Evolutionary conservation across 1,140 invertebrate genomes (phyloP).

Genomic region (Ceratosolen solmsi): DNA sequence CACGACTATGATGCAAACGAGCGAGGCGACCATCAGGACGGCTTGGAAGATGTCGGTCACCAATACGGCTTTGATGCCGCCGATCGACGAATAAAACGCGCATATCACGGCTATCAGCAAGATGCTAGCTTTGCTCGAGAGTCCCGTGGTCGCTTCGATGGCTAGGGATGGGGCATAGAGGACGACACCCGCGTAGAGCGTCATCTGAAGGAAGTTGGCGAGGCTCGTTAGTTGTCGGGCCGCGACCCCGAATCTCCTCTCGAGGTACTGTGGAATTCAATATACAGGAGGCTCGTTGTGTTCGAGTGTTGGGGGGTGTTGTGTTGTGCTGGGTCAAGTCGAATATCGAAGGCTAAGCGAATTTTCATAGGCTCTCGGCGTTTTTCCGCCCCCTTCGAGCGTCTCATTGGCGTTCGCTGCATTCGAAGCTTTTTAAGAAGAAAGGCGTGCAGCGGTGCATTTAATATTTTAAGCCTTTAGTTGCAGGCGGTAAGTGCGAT

Average conservation of each 20-base stretch:
- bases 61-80: conserved; percentile 92
- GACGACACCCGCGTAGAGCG: conserved; percentile 94
- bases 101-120: conserved; percentile 85
- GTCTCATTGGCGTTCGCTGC: too few relatives aligned
- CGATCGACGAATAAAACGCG: conserved; percentile 91
- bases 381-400: too few relatives aligned
- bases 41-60: conserved; percentile 90
- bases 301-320: too few relatives aligned
- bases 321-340: too few relatives aligned
- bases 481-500: too few relatives aligned
- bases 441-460: too few relatives aligned
- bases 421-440: too few relatives aligned
- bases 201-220: conserved; percentile 86
- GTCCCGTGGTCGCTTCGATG: conserved; percentile 89
- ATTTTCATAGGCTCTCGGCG: too few relatives aligned
- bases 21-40: conserved; percentile 81
- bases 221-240: conserved; percentile 82
- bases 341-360: too few relatives aligned
- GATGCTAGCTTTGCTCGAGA: conserved; percentile 84
- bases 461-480: too few relatives aligned
- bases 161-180: conserved; percentile 94
- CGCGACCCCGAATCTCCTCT: conserved; percentile 82
- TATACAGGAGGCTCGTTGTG: too few relatives aligned
- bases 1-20: conserved; percentile 65
- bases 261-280: conserved; percentile 86